These are phyloP conservation scores for Marronus borbonicus DNA, from an alignment of 2,888 invertebrate species.

Conservation along the genomic window DNA sequence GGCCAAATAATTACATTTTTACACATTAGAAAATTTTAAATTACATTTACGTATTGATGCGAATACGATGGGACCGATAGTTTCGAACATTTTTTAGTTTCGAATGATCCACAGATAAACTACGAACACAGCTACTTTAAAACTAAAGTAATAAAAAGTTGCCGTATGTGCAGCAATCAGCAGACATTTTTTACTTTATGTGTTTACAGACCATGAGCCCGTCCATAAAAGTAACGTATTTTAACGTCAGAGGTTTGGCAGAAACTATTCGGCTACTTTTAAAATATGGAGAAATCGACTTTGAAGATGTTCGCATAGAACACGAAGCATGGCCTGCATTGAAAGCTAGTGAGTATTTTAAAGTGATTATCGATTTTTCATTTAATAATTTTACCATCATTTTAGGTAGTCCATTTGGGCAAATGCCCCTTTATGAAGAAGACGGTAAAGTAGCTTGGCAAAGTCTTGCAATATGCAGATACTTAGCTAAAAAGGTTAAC, in stretches of 20 bases:
- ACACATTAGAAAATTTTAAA: no score
- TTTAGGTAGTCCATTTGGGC: conserved; percentile 61
- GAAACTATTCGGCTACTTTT: conserved; percentile 46
- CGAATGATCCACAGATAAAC: no score
- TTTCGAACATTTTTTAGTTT: no score
- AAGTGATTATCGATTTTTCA: conserved; percentile 59
- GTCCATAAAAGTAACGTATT: conserved; percentile 59
- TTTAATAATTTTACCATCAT: conserved; percentile 72
- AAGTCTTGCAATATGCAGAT: conserved; percentile 74
- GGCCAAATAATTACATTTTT: no score
- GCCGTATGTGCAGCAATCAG: no score
- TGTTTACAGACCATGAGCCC: background rate
- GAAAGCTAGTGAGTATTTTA: conserved; percentile 46
- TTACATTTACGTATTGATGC: no score
- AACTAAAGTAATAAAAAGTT: no score
- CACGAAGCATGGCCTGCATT: conserved; percentile 41
- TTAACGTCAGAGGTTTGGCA: conserved; percentile 62
- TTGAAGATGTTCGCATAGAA: conserved; percentile 47
- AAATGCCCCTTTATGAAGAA: conserved; percentile 76
- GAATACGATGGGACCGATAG: no score
- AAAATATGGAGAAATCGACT: conserved; percentile 49
- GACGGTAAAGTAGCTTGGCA: conserved; percentile 76
- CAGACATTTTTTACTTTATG: no score
- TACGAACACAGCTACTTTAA: no score
- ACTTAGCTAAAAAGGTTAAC: conserved; percentile 75